Percentiles rank a stretch among this genome's conserved stretches.
Evolutionary conservation across 2,888 invertebrate species (phyloP).

Genomic region (Drosophila picticornis): DNA sequence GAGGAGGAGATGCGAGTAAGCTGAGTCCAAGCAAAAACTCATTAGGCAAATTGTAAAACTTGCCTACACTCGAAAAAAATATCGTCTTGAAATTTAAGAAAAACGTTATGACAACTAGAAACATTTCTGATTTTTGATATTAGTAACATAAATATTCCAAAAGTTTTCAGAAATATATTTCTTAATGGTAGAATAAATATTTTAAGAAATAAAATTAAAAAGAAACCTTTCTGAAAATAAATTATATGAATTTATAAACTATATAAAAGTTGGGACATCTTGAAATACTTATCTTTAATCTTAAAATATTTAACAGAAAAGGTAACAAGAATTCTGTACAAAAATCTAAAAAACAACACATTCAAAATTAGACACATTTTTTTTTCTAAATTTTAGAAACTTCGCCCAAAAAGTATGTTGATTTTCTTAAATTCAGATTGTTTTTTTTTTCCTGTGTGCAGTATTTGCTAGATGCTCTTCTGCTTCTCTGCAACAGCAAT

Average conservation of each 20-base stretch:
- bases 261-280: neutral
- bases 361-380: no score
- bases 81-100: neutral
- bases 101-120: neutral
- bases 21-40: conserved; percentile 44
- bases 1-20: no score
- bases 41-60: conserved; percentile 59
- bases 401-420: neutral
- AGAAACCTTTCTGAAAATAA: neutral
- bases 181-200: neutral
- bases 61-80: neutral
- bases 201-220: neutral
- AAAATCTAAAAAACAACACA: no score
- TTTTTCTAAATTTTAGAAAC: neutral
- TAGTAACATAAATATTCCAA: neutral
- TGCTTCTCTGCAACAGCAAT: neutral
- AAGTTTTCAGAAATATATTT: neutral
- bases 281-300: no score
- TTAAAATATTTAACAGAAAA: no score
- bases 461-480: neutral
- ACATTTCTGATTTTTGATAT: neutral
- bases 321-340: no score
- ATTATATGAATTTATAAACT: neutral
- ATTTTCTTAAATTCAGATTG: neutral
- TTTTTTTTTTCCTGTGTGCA: neutral